Conservation (phyloP, 2,113 vertebrate species). For the Oceanodroma tethys region DNA sequence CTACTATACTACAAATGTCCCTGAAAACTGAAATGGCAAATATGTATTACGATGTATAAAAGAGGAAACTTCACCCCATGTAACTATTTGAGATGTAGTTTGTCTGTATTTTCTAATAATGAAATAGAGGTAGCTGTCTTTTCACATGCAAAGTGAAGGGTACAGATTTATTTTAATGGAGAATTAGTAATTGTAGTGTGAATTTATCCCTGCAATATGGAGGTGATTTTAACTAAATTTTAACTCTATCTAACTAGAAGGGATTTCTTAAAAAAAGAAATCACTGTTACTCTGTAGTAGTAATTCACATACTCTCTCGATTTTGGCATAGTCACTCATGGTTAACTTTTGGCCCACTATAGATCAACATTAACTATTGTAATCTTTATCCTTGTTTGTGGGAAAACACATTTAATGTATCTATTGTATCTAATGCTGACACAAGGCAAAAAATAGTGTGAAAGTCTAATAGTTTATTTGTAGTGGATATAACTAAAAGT, state of each 20-base stretch:
- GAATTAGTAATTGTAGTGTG: background rate
- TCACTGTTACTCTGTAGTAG: background rate
- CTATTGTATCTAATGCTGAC: background rate
- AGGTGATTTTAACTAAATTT: too few species aligned
- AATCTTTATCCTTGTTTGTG: background rate
- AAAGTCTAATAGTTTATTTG: too few species aligned
- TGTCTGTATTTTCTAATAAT: background rate
- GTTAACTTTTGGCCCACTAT: background rate
- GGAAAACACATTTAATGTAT: background rate
- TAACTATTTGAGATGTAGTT: background rate
- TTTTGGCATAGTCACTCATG: background rate
- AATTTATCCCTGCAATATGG: background rate
- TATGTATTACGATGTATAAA: background rate
- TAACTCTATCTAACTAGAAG: background rate
- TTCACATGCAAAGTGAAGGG: background rate
- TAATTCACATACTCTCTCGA: background rate
- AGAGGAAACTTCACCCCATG: background rate
- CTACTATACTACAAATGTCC: background rate
- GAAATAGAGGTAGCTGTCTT: background rate
- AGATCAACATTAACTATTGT: background rate
- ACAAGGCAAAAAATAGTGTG: background rate
- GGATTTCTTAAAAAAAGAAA: background rate
- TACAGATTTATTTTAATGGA: background rate
- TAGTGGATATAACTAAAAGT: background rate
- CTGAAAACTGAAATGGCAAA: background rate